These are phyloP conservation scores for Pelagia noctiluca DNA, from an alignment of 30 jellyfish, hydroid and myxozoan genomes.

Conservation along the genomic window DNA sequence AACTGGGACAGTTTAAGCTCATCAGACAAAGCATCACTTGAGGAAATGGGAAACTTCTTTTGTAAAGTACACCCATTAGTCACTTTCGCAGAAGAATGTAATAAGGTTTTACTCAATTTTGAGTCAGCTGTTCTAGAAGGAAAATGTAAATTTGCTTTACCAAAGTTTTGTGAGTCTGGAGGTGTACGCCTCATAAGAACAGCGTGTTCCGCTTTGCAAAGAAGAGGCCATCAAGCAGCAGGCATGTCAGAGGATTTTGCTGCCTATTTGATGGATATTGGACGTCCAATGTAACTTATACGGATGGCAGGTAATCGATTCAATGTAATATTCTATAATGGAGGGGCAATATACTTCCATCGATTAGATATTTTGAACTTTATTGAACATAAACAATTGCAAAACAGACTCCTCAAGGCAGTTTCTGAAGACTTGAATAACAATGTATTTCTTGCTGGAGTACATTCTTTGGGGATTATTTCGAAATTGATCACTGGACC, in stretches of 20 bases:
- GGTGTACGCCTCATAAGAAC: constrained; percentile 25
- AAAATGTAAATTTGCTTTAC: constrained; percentile 16
- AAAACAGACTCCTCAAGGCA: constrained; percentile 26
- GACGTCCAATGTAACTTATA: neutral
- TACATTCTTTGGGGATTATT: too few relatives aligned
- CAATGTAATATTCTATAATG: constrained; percentile 39
- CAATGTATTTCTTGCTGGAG: too few relatives aligned
- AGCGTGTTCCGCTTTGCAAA: constrained; percentile 14
- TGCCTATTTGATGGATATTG: constrained; percentile 18
- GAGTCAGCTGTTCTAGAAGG: neutral
- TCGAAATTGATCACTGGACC: too few relatives aligned
- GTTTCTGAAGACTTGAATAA: constrained; percentile 48
- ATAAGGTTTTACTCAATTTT: neutral
- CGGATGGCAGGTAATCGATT: constrained; percentile 31
- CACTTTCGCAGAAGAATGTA: constrained; percentile 25
- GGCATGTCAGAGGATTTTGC: constrained; percentile 20
- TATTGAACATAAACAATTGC: neutral
- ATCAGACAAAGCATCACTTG: neutral
- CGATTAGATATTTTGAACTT: neutral
- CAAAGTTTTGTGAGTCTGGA: neutral
- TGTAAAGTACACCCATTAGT: constrained; percentile 19
- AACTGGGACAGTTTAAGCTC: neutral
- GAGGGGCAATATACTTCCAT: constrained; percentile 25
- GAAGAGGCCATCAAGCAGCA: constrained; percentile 39
- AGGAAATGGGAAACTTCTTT: constrained; percentile 17